A percentile compares a stretch with the other conserved stretches of the same genome.
These are phyloP conservation scores for Orchestes rusci DNA, from an alignment of 2,888 invertebrate species.

Conservation along the genomic window DNA sequence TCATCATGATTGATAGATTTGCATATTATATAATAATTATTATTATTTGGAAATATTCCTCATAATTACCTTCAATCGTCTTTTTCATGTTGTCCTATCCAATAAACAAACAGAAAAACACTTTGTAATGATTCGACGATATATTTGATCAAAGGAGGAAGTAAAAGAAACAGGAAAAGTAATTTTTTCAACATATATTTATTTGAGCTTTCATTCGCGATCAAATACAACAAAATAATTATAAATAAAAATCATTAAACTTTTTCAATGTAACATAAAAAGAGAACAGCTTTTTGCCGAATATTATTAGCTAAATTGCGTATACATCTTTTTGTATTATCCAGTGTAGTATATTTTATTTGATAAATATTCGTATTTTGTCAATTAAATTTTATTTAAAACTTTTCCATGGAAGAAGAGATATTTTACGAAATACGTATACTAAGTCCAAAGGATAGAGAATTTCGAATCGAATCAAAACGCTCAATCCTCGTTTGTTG, in stretches of 20 bases:
- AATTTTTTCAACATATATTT: constrained; percentile 59
- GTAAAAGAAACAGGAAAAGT: no score
- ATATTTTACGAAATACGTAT: constrained; percentile 65
- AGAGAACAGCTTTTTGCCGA: constrained; percentile 60
- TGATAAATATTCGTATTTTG: constrained; percentile 46
- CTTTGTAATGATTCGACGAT: no score
- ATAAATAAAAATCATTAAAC: constrained; percentile 64
- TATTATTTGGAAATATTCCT: no score
- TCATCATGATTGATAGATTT: no score
- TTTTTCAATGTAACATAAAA: constrained; percentile 63
- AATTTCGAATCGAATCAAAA: neutral
- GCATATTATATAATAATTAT: no score
- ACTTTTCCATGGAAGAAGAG: constrained; percentile 51
- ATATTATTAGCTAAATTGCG: constrained; percentile 55
- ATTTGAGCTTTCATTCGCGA: constrained; percentile 80
- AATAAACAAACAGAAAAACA: no score
- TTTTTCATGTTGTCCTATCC: no score
- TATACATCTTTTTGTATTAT: constrained; percentile 66
- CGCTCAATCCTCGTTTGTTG: neutral
- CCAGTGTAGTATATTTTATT: constrained; percentile 50
- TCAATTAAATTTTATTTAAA: no score
- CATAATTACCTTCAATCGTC: no score
- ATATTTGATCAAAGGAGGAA: no score
- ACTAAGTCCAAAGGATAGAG: constrained; percentile 50
- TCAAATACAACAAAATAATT: constrained; percentile 77